Evolutionary conservation across 1,140 invertebrate genomes (phyloP).

Genomic region (Leptopilina clavipes): DNA sequence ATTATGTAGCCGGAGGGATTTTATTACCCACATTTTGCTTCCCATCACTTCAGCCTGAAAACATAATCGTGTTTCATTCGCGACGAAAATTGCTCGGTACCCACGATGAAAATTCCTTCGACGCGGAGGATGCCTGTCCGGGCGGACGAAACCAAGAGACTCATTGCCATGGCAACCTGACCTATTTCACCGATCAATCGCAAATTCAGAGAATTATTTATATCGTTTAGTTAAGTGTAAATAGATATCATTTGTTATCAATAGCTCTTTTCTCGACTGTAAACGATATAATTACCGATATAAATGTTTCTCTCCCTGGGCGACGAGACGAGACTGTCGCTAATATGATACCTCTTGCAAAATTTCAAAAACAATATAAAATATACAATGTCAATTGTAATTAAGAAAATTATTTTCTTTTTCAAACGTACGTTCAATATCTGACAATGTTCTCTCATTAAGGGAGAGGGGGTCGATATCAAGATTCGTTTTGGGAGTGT

Average conservation of each 20-base stretch:
- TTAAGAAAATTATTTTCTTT: no score
- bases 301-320: no score
- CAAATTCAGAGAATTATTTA: constrained; percentile 12
- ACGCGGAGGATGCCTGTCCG: neutral
- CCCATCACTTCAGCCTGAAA: constrained; percentile 11
- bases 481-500: neutral
- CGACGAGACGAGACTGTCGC: no score
- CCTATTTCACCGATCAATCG: constrained; percentile 33
- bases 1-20: constrained; percentile 7
- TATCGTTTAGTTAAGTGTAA: constrained; percentile 12
- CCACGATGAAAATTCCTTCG: constrained; percentile 25
- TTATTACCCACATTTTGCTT: constrained; percentile 3
- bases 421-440: no score
- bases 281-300: no score
- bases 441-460: neutral
- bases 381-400: no score
- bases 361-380: no score
- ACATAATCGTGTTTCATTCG: constrained; percentile 31
- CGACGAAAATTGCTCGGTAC: constrained; percentile 32
- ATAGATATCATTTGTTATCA: constrained; percentile 9
- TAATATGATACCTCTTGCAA: no score
- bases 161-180: constrained; percentile 29
- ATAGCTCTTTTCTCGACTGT: neutral
- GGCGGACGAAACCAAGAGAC: constrained; percentile 23
- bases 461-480: neutral